Evolutionary conservation across 2,888 invertebrate species (phyloP).

Genomic region (Pasiphila rectangulata): DNA sequence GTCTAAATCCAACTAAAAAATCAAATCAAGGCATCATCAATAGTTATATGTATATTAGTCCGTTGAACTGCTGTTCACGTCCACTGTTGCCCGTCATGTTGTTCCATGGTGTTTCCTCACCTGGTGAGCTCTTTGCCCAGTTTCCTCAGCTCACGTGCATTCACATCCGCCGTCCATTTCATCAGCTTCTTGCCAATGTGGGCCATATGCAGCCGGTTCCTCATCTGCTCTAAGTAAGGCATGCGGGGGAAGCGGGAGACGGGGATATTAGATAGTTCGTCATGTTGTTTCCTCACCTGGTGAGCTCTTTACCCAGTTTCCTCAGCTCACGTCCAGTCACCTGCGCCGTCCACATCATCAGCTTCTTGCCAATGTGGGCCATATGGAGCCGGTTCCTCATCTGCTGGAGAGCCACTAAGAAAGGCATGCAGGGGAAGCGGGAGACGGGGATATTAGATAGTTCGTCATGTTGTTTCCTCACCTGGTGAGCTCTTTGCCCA

Average conservation of each 20-base stretch:
- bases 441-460: conserved; percentile 20
- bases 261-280: conserved; percentile 24
- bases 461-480: conserved; percentile 26
- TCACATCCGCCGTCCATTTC: conserved; percentile 69
- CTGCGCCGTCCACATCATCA: conserved; percentile 70
- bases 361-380: conserved; percentile 58
- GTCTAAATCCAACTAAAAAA: no score
- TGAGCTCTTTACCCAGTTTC: conserved; percentile 39
- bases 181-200: conserved; percentile 62
- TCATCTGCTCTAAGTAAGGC: conserved; percentile 70
- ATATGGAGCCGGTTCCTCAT: conserved; percentile 67
- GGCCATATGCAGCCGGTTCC: conserved; percentile 62
- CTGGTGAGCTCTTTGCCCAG: conserved; percentile 38
- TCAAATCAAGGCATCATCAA: no score
- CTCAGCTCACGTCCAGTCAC: conserved; percentile 61
- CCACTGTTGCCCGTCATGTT: no score
- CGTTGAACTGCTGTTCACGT: no score
- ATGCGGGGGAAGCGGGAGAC: conserved; percentile 53
- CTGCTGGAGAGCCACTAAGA: conserved; percentile 63
- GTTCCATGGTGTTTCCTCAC: no score
- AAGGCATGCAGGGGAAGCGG: conserved; percentile 63
- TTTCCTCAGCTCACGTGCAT: conserved; percentile 53
- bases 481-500: conserved; percentile 38
- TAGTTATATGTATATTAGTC: no score
- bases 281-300: no score